A percentile compares a stretch with the other conserved stretches of the same genome.
Evolutionary conservation across 2,113 vertebrate species (phyloP).

Genomic region (Uropsilus gracilis): DNA sequence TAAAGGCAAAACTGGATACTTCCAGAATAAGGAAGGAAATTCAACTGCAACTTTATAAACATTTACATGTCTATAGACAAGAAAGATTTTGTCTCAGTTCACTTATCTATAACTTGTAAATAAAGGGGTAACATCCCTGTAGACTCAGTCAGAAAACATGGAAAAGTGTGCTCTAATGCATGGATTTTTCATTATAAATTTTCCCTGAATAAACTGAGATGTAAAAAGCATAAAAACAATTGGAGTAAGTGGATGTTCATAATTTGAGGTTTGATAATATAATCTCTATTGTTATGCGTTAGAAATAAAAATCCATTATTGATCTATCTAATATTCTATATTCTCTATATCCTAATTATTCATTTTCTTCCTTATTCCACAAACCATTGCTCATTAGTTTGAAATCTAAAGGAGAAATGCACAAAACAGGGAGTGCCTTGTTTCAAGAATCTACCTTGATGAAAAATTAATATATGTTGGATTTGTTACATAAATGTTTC

Average conservation of each 20-base stretch:
- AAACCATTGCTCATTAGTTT: not conserved
- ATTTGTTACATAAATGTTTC: not conserved
- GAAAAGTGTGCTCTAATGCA: not conserved
- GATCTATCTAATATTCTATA: not conserved
- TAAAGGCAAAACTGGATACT: not conserved
- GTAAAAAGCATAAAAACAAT: not conserved
- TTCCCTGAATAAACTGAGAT: not conserved
- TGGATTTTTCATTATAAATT: not conserved
- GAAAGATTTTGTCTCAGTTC: not conserved
- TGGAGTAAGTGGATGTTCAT: not conserved
- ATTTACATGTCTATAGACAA: not conserved
- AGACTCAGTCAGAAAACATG: not conserved
- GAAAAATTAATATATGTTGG: not conserved
- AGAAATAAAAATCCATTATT: not conserved
- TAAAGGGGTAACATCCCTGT: not conserved
- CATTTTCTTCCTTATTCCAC: not conserved
- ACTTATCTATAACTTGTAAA: slow-evolving; percentile 23
- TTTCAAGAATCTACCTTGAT: not conserved
- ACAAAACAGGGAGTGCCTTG: not conserved
- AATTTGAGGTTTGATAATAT: slow-evolving; percentile 13
- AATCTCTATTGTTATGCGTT: not conserved
- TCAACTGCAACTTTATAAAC: not conserved
- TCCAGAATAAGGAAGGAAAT: not conserved
- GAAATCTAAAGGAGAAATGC: not conserved
- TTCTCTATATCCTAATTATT: not conserved